Base-by-base conservation (phyloP, 2,888 invertebrate species). In the Entomobrya proxima region DNA sequence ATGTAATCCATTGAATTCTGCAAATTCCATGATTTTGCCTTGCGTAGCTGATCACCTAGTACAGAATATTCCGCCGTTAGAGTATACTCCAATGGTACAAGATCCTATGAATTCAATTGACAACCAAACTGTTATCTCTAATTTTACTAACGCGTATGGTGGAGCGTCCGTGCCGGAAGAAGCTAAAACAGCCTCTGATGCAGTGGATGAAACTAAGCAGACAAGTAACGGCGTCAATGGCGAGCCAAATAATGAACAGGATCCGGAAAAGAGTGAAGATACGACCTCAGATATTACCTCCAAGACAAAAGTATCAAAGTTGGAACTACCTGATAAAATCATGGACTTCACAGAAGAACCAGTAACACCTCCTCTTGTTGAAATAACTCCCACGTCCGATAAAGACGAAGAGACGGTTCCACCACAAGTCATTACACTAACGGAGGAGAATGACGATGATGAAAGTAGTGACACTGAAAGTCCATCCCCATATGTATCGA, bases 301-400 rank as follows among this genome's bases (percentile, higher is more conserved):
- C 24, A 52, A 1, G 64, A 11, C 24, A 18, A 64, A 78, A 64
- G n/a, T n/a, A 13, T 15, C 30, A 21, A 79, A 79, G n/a, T 3
- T n/a, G 35, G 72, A 55, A 11, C 35, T 30, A 18, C 61, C 47
- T 32, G 50, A 74, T 7, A 61, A 35, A 21, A 37, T 55, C 7
- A 75, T 61, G 61, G 61, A 44, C 15, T 76, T 83, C 21, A 64
- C 52, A n/a, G 81, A 81, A 44, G 83, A 83, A n/a, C 67, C 79
- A 6, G 37, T 74, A 11, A 74, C 75, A 21, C 79, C 79, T 5
- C 78, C 85, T 30, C 11, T 79, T n/a, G 27, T 64, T 2, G 77
- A 77, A 44, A 74, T 85, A 18, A 27, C 27, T 21, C 75, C 82
- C 61, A 61, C 30, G 37, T 27, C 58, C 1, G 27, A n/a, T 52